phyloP scores from a whole-genome alignment of 2,113 vertebrate genomes.

The Baryphthengus martii region DNA sequence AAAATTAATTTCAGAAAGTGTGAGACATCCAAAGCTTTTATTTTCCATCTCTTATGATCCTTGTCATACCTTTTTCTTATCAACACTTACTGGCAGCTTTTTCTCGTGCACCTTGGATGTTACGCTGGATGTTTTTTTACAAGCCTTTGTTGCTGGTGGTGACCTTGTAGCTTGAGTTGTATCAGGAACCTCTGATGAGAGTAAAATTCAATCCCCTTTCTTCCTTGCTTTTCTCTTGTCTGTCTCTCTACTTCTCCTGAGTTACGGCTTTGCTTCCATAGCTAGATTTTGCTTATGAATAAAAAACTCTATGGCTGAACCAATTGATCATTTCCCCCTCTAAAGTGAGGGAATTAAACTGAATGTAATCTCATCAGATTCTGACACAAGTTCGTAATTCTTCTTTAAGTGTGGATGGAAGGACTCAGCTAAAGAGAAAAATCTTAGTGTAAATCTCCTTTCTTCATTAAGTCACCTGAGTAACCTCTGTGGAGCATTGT shows the following conservation, averaged over 20 bases:
- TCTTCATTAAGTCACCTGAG: not conserved
- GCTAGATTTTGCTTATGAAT: not conserved
- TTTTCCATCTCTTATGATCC: not conserved
- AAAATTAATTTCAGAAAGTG: slow-evolving; percentile 4
- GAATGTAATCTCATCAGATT: not conserved
- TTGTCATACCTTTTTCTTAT: not conserved
- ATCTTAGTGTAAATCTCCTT: not conserved
- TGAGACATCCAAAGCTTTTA: not conserved
- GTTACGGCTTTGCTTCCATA: not conserved
- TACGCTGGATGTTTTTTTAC: not conserved
- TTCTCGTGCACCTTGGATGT: not conserved
- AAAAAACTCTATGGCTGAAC: not conserved
- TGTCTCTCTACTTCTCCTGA: not conserved
- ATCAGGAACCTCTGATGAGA: not conserved
- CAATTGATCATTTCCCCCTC: not conserved
- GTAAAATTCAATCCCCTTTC: not conserved
- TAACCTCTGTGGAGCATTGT: not conserved
- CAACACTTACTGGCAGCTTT: not conserved
- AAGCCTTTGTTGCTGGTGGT: not conserved
- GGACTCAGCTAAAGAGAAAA: not conserved
- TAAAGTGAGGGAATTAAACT: not conserved
- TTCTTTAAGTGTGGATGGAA: not conserved
- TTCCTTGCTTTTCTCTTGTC: not conserved
- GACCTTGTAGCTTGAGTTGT: not conserved
- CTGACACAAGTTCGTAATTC: not conserved